Conservation (phyloP, 2,888 invertebrate species). For the Stenurella melanura region DNA sequence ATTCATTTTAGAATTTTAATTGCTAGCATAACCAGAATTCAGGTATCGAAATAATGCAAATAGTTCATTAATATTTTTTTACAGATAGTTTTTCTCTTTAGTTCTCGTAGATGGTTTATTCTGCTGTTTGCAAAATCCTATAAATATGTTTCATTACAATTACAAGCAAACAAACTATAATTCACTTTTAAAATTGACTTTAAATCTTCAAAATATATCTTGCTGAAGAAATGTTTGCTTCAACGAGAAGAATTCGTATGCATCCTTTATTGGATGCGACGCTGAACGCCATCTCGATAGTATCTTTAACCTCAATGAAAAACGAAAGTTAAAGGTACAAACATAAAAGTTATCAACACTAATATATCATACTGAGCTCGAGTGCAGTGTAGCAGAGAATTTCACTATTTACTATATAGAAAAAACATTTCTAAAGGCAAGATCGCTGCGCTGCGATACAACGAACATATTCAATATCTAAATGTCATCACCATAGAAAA, state of each 20-base stretch:
- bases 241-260: background rate
- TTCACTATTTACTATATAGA: slow-evolving; percentile 26
- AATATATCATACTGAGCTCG: slow-evolving; percentile 13
- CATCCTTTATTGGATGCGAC: background rate
- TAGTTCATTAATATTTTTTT: too few relatives aligned
- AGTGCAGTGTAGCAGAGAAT: slow-evolving; percentile 21
- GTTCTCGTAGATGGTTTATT: too few relatives aligned
- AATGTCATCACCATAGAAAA: slow-evolving; percentile 50
- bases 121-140: too few relatives aligned
- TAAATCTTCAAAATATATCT: too few relatives aligned
- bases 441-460: slow-evolving; percentile 27
- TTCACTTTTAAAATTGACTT: too few relatives aligned
- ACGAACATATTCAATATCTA: slow-evolving; percentile 47
- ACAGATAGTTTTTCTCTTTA: too few relatives aligned
- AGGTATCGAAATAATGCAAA: too few relatives aligned
- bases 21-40: too few relatives aligned
- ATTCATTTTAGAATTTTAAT: too few relatives aligned
- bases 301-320: slow-evolving; percentile 15
- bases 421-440: slow-evolving; percentile 28
- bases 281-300: background rate
- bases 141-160: too few relatives aligned
- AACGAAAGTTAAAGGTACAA: slow-evolving; percentile 16
- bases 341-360: slow-evolving; percentile 22
- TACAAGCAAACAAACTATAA: too few relatives aligned
- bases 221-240: background rate